Evolutionary conservation across 2,113 vertebrate genomes (phyloP).

Genomic region (Onychorhynchus coronatus): DNA sequence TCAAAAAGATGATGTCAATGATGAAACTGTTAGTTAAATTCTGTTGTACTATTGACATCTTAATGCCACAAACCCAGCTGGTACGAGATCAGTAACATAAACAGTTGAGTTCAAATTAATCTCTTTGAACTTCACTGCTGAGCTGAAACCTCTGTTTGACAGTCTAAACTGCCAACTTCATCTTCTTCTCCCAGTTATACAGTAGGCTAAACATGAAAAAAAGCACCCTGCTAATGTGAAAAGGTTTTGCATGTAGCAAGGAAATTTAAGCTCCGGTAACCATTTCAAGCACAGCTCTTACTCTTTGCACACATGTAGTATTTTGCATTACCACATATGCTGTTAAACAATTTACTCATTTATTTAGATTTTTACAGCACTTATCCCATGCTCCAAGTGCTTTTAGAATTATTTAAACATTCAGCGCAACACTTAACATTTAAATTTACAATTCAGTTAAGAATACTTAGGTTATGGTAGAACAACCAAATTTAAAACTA

Average conservation of each 20-base stretch:
- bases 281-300: background rate
- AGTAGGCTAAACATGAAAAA: conserved; percentile 11
- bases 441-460: conserved; percentile 67
- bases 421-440: conserved; percentile 57
- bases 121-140: conserved; percentile 27
- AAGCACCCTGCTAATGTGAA: background rate
- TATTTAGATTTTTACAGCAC: conserved; percentile 62
- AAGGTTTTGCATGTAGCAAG: conserved; percentile 5
- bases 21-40: conserved; percentile 70
- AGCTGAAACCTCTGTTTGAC: conserved; percentile 40
- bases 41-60: conserved; percentile 71
- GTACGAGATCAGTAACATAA: conserved; percentile 29
- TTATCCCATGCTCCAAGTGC: conserved; percentile 62
- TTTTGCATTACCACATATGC: conserved; percentile 58
- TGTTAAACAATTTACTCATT: conserved; percentile 59
- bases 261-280: conserved; percentile 49
- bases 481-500: conserved; percentile 59
- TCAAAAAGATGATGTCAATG: conserved; percentile 64
- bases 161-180: conserved; percentile 39
- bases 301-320: conserved; percentile 44
- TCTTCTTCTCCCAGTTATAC: conserved; percentile 40
- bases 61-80: conserved; percentile 48
- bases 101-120: conserved; percentile 30
- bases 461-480: conserved; percentile 55
- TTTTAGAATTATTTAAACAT: conserved; percentile 66